phyloP scores from a whole-genome alignment of 2,888 invertebrate species.

The Ceriagrion tenellum region DNA sequence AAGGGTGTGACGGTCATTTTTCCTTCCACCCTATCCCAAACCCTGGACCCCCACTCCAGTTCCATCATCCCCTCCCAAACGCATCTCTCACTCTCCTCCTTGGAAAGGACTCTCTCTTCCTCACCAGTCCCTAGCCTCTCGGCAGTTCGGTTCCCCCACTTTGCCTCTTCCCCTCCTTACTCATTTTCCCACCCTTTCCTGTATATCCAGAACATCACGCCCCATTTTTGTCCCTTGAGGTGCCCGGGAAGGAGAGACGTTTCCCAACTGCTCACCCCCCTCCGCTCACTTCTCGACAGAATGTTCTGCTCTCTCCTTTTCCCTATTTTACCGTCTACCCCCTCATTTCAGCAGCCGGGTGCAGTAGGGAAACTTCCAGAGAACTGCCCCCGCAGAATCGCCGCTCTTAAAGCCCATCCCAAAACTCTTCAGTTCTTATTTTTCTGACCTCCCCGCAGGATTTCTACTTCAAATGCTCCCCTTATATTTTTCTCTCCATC shows the following conservation, averaged over 20 bases:
- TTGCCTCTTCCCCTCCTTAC: neutral
- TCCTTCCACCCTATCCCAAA: constrained; percentile 20
- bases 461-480: neutral
- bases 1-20: constrained; percentile 57
- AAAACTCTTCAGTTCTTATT: neutral
- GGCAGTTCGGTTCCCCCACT: neutral
- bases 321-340: neutral
- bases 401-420: neutral
- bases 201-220: constrained; percentile 41
- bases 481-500: neutral
- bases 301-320: neutral
- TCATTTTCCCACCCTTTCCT: neutral
- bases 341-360: neutral
- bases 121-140: neutral
- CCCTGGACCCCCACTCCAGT: constrained; percentile 2
- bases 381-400: neutral
- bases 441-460: neutral
- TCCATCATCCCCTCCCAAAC: too few relatives aligned
- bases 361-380: neutral
- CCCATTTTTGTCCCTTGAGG: constrained; percentile 63
- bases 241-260: constrained; percentile 3
- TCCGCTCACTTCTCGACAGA: neutral
- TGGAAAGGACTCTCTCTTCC: neutral
- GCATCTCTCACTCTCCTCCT: neutral
- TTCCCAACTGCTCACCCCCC: neutral